A percentile compares a stretch with the other conserved stretches of the same genome.
These are phyloP conservation scores for Zapus hudsonius DNA, from an alignment of 2,113 vertebrate species.

Conservation along the genomic window DNA sequence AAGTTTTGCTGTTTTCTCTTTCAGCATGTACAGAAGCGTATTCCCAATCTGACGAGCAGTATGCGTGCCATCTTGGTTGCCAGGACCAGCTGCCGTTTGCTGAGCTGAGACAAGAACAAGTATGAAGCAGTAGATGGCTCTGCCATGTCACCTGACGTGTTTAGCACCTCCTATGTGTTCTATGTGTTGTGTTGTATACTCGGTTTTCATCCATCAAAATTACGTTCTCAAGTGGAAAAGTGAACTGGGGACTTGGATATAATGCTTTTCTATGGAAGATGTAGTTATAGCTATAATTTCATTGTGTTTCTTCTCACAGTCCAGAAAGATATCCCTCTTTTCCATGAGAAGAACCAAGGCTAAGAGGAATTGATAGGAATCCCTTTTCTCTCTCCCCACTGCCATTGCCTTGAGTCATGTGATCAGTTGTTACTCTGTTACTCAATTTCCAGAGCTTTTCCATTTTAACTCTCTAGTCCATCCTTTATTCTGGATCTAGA, in stretches of 20 bases:
- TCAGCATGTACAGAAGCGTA: conserved; percentile 98
- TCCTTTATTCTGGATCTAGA: conserved; percentile 5
- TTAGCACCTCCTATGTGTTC: background rate
- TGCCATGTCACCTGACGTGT: background rate
- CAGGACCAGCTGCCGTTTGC: conserved; percentile 96
- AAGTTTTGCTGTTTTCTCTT: conserved; percentile 69
- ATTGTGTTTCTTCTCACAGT: conserved; percentile 25
- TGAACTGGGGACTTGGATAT: conserved; percentile 17
- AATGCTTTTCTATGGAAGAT: conserved; percentile 50
- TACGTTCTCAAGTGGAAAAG: conserved; percentile 48
- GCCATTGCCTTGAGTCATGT: background rate
- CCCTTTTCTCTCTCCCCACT: background rate
- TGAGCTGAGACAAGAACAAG: conserved; percentile 93
- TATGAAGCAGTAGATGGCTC: conserved; percentile 78
- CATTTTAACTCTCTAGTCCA: conserved; percentile 1
- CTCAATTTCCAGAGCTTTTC: conserved; percentile 35
- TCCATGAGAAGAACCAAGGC: conserved; percentile 29
- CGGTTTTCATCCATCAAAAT: conserved; percentile 47
- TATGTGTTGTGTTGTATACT: conserved; percentile 42
- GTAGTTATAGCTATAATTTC: background rate
- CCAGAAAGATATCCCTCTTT: conserved; percentile 7
- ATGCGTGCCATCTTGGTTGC: conserved; percentile 96
- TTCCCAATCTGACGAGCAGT: conserved; percentile 93
- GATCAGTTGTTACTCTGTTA: background rate
- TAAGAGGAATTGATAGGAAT: conserved; percentile 38